Conservation (phyloP, 2,888 invertebrate genomes). For the Yponomeuta sedellus region DNA sequence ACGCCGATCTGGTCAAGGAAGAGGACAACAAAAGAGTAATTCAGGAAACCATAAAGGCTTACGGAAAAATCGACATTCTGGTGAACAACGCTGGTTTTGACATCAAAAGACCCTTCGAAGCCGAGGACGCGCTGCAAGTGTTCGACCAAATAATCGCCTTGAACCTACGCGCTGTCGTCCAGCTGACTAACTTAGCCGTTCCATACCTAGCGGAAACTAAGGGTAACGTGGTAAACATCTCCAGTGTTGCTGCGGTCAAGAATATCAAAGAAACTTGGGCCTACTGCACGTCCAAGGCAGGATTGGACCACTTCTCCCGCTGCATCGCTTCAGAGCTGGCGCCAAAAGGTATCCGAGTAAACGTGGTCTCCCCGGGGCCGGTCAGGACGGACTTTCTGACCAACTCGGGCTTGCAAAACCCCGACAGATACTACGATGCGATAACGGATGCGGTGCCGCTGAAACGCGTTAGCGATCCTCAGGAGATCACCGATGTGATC, state of each 20-base stretch:
- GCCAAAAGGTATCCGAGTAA: conserved; percentile 77
- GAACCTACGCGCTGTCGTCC: conserved; percentile 37
- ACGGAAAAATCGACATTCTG: conserved; percentile 37
- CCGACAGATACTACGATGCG: conserved; percentile 18
- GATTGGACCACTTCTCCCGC: conserved; percentile 83
- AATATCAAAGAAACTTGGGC: conserved; percentile 22
- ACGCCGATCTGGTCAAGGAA: conserved; percentile 34
- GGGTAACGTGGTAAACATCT: conserved; percentile 40
- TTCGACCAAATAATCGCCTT: conserved; percentile 34
- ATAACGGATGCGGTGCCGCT: conserved; percentile 23
- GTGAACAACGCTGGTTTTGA: conserved; percentile 38
- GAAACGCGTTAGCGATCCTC: conserved; percentile 27
- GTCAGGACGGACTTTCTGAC: conserved; percentile 53
- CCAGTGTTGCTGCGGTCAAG: conserved; percentile 28
- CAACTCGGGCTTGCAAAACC: conserved; percentile 28
- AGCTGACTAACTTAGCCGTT: conserved; percentile 30
- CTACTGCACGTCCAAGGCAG: conserved; percentile 83
- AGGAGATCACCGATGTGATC: conserved; percentile 38
- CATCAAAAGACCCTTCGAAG: conserved; percentile 23
- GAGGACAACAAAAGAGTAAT: conserved; percentile 31
- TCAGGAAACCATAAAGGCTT: conserved; percentile 29
- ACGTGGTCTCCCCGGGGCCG: conserved; percentile 83
- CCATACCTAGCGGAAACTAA: conserved; percentile 31
- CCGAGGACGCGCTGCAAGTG: conserved; percentile 29
- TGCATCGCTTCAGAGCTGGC: conserved; percentile 82